Evolutionary conservation across 2,113 vertebrate species (phyloP).

Genomic region (Megaceryle torquata): DNA sequence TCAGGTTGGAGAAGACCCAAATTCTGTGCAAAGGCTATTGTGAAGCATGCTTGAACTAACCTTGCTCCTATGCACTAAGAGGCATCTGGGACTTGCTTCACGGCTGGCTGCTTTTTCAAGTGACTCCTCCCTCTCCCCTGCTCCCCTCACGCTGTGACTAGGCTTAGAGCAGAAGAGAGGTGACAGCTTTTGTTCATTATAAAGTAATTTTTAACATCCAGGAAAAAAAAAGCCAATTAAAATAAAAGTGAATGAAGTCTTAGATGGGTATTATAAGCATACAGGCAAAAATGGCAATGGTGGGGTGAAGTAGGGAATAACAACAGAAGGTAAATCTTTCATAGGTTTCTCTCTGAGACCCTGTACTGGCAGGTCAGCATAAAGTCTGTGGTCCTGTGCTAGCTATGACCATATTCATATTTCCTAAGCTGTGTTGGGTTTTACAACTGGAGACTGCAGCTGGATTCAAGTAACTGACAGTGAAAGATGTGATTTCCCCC

Average conservation of each 20-base stretch:
- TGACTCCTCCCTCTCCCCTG: not conserved
- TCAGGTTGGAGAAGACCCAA: not conserved
- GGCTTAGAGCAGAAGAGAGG: not conserved
- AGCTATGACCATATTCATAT: not conserved
- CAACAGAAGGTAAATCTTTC: not conserved
- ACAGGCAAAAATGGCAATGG: not conserved
- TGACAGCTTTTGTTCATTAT: not conserved
- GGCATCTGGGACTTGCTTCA: not conserved
- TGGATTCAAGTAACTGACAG: not conserved
- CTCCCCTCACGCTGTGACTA: not conserved
- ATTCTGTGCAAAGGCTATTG: not conserved
- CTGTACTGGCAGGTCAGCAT: not conserved
- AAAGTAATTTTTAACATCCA: not conserved
- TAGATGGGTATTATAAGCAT: not conserved
- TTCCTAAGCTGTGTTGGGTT: accelerated
- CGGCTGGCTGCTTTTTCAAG: not conserved
- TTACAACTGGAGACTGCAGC: not conserved
- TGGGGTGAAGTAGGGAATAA: not conserved
- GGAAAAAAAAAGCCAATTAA: not conserved
- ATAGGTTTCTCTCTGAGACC: not conserved
- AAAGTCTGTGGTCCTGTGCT: not conserved
- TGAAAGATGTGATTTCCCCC: not conserved
- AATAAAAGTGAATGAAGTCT: not conserved
- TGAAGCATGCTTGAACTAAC: not conserved
- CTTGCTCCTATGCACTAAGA: not conserved